A percentile compares a stretch with the other conserved stretches of the same genome.
Evolutionary conservation across 2,888 invertebrate genomes (phyloP).

Genomic region (Bellardia pandia): DNA sequence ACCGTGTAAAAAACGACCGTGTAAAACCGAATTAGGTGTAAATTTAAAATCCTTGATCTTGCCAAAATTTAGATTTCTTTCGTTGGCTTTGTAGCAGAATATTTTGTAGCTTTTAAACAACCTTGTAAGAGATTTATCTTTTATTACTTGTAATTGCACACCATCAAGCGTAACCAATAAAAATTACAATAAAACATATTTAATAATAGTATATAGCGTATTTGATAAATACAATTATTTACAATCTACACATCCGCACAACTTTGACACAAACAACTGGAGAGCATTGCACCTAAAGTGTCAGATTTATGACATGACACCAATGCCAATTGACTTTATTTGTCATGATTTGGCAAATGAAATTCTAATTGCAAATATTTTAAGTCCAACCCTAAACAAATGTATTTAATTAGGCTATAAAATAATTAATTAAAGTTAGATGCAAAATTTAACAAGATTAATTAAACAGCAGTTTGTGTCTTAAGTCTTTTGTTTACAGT

Average conservation of each 20-base stretch:
- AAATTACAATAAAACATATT: slow-evolving; percentile 27
- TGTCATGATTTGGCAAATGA: neutral
- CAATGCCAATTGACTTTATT: neutral
- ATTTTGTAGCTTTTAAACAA: too few species aligned
- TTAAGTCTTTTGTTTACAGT: slow-evolving; percentile 57
- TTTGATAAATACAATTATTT: slow-evolving; percentile 1
- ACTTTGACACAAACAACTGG: slow-evolving; percentile 17
- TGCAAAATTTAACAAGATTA: neutral
- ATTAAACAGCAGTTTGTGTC: slow-evolving; percentile 21
- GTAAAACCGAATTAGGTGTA: too few species aligned
- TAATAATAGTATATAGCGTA: slow-evolving; percentile 12
- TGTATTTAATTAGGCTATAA: neutral
- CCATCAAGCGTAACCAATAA: slow-evolving; percentile 37
- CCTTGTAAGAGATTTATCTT: neutral
- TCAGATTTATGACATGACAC: slow-evolving; percentile 8
- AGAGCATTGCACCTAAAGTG: neutral
- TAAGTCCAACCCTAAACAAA: neutral
- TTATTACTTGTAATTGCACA: neutral
- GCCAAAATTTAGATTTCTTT: too few species aligned
- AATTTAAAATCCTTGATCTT: too few species aligned
- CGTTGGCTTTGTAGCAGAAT: too few species aligned
- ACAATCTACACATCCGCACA: slow-evolving; percentile 12
- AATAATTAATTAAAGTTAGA: neutral
- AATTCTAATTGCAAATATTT: neutral
- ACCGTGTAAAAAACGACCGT: too few species aligned